phyloP scores from a whole-genome alignment of 1,140 invertebrate genomes.

The Nephila pilipes region DNA sequence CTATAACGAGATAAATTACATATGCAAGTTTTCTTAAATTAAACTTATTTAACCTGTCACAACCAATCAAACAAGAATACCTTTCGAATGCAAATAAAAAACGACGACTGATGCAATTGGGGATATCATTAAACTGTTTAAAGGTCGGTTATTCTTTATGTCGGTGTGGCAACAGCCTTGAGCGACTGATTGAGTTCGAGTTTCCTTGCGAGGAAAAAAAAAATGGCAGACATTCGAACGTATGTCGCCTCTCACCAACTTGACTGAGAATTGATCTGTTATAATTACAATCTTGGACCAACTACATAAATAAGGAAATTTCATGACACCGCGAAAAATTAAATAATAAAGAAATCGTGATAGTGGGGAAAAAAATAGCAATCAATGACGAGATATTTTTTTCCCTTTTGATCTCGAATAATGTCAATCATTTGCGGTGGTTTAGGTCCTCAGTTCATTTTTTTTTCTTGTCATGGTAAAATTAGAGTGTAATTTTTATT shows the following conservation, averaged over 20 bases:
- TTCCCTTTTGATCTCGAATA: neutral
- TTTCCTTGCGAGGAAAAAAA: neutral
- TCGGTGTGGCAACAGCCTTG: neutral
- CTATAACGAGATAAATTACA: neutral
- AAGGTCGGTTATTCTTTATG: slow-evolving; percentile 10
- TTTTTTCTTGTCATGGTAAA: neutral
- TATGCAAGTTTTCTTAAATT: slow-evolving; percentile 9
- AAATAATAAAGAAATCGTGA: slow-evolving; percentile 23
- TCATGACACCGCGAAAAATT: neutral
- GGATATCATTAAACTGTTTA: slow-evolving; percentile 4
- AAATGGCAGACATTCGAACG: neutral
- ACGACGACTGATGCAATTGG: neutral
- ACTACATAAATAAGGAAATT: slow-evolving; percentile 36
- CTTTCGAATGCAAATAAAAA: neutral
- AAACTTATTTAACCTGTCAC: slow-evolving; percentile 23
- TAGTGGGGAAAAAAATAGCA: neutral
- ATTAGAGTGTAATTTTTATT: slow-evolving; percentile 5
- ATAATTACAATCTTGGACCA: neutral
- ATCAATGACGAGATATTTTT: neutral
- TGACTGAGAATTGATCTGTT: neutral
- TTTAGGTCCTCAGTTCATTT: neutral
- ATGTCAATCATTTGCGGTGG: slow-evolving; percentile 12
- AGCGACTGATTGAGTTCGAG: neutral
- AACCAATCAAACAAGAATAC: neutral
- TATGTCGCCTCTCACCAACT: neutral